phyloP scores from a whole-genome alignment of 2,113 vertebrate species.

The Myiagra hebetior region DNA sequence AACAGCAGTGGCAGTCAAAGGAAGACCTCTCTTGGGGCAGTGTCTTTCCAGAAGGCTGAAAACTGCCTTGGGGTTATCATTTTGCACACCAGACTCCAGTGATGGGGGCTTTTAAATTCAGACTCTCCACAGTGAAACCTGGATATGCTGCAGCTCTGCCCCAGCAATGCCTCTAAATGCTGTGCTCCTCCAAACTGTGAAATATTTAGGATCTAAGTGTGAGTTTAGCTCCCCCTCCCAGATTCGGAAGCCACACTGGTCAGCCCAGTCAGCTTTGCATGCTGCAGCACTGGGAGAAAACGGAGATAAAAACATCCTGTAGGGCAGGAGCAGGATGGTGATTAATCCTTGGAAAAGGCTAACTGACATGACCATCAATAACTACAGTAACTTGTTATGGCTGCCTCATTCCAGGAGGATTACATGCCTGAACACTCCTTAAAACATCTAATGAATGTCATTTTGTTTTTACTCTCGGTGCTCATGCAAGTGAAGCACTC shows the following conservation, averaged over 20 bases:
- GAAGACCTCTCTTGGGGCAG: not conserved
- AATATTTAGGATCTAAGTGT: not conserved
- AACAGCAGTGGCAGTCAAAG: not conserved
- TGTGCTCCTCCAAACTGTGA: not conserved
- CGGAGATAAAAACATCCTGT: slow-evolving; percentile 59
- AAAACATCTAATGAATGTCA: slow-evolving; percentile 72
- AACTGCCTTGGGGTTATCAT: not conserved
- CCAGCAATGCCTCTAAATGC: not conserved
- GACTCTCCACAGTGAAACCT: not conserved
- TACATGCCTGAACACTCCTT: slow-evolving; percentile 70
- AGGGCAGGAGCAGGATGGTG: slow-evolving; percentile 44
- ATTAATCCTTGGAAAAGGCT: slow-evolving; percentile 69
- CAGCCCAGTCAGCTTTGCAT: not conserved
- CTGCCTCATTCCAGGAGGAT: slow-evolving; percentile 71
- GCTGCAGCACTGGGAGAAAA: slow-evolving; percentile 17
- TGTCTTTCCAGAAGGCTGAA: not conserved
- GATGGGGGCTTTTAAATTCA: not conserved
- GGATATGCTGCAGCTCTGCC: not conserved
- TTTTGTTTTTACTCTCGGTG: slow-evolving; percentile 58
- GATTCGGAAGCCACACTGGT: not conserved
- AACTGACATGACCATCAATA: slow-evolving; percentile 67
- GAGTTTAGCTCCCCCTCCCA: not conserved
- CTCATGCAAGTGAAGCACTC: slow-evolving; percentile 62
- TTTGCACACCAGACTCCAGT: not conserved
- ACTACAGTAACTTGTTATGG: slow-evolving; percentile 73